Evolutionary conservation across 2,113 vertebrate genomes (phyloP).

Genomic region (Ceyx cyanopectus): DNA sequence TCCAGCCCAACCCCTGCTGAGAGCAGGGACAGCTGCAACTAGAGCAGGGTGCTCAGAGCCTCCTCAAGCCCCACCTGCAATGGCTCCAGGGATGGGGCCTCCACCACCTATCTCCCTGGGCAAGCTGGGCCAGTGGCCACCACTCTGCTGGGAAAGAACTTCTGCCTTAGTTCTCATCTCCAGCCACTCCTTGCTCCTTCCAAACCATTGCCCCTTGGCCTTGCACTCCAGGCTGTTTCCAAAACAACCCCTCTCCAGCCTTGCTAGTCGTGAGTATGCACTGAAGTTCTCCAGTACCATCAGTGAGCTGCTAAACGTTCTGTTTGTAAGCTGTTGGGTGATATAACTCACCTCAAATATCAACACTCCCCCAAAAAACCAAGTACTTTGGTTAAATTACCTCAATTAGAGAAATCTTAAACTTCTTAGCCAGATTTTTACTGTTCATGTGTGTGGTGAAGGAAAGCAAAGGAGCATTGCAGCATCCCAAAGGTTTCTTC

Average conservation of each 20-base stretch:
- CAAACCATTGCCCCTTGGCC: too few relatives aligned
- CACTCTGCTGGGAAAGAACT: too few relatives aligned
- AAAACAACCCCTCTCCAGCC: neutral
- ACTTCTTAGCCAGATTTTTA: neutral
- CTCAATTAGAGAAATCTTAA: neutral
- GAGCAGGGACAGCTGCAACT: too few relatives aligned
- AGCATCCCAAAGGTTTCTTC: neutral
- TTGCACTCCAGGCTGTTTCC: too few relatives aligned
- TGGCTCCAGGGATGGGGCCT: too few relatives aligned
- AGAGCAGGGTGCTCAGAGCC: too few relatives aligned
- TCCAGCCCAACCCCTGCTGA: too few relatives aligned
- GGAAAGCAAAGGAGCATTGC: neutral
- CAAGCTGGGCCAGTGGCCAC: too few relatives aligned
- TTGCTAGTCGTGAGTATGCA: neutral
- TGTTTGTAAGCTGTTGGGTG: conserved; percentile 11
- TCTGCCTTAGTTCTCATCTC: too few relatives aligned
- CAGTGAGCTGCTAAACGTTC: conserved; percentile 6
- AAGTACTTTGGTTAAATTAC: neutral
- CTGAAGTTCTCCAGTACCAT: conserved; percentile 46
- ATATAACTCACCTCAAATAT: neutral
- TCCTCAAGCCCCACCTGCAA: too few relatives aligned
- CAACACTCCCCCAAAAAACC: neutral
- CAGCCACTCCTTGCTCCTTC: too few relatives aligned
- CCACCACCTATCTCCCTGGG: too few relatives aligned
- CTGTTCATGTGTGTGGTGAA: neutral